Evolutionary conservation across 2,797 vertebrate genomes (phyloP).

Genomic region (Tenualosa ilisha): DNA sequence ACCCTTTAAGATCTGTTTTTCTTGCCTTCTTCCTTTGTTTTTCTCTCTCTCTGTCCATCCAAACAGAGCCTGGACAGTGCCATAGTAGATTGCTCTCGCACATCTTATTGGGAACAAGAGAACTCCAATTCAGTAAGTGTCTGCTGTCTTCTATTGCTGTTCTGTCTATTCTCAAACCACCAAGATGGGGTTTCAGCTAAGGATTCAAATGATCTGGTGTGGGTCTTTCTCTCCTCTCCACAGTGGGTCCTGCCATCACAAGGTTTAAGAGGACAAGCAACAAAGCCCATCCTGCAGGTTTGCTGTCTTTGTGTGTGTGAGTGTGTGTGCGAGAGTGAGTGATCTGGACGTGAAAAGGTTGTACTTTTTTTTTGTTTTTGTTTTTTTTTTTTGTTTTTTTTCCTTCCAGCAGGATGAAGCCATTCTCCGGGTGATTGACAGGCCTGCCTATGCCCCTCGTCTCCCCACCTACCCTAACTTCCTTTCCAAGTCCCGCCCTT

Average conservation of each 20-base stretch:
- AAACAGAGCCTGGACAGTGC: constrained; percentile 83
- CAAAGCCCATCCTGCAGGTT: constrained; percentile 74
- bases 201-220: too few relatives aligned
- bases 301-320: not conserved
- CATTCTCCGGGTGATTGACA: constrained; percentile 74
- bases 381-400: not conserved
- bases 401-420: constrained; percentile 67
- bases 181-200: not conserved
- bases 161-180: not conserved
- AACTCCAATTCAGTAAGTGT: constrained; percentile 70
- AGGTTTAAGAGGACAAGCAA: constrained; percentile 58
- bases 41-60: not conserved
- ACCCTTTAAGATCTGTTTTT: too few relatives aligned
- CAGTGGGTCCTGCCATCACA: constrained; percentile 65
- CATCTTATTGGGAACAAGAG: constrained; percentile 65
- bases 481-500: constrained; percentile 56
- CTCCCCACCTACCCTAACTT: constrained; percentile 50
- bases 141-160: not conserved
- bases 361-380: not conserved
- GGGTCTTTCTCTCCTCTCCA: not conserved
- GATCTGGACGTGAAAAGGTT: too few relatives aligned
- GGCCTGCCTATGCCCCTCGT: constrained; percentile 50
- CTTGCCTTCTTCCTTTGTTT: not conserved
- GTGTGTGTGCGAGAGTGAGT: too few relatives aligned
- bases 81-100: constrained; percentile 79